Evolutionary conservation across 2,113 vertebrate species (phyloP).

Genomic region (Fulica atra): DNA sequence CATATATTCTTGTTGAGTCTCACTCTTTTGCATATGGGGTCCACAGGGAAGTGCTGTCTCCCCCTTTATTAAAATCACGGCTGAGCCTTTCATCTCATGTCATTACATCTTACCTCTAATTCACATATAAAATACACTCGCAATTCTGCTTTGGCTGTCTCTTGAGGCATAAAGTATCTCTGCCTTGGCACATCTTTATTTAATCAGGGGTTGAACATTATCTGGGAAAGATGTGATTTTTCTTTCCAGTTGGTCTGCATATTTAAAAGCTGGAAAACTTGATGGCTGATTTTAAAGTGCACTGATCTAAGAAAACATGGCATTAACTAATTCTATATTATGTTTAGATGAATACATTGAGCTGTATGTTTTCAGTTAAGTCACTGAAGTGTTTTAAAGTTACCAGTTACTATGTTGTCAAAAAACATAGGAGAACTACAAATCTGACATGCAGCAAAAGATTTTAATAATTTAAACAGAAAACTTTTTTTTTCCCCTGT

Average conservation of each 20-base stretch:
- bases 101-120: constrained; percentile 55
- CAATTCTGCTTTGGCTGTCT: constrained; percentile 11
- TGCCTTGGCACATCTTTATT: constrained; percentile 41
- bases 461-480: neutral
- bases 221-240: constrained; percentile 6
- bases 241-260: constrained; percentile 22
- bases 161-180: constrained; percentile 2
- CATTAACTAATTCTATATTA: neutral
- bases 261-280: neutral
- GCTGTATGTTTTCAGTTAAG: neutral
- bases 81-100: constrained; percentile 41
- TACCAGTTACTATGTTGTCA: neutral
- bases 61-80: constrained; percentile 33
- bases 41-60: constrained; percentile 24
- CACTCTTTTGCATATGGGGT: neutral
- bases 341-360: neutral
- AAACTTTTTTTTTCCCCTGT: neutral
- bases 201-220: constrained; percentile 16
- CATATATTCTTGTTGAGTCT: constrained; percentile 5
- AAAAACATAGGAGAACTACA: neutral
- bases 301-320: constrained; percentile 21
- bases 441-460: neutral
- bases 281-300: constrained; percentile 6
- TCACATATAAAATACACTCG: constrained; percentile 48
- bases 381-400: neutral